Evolutionary conservation across 2,797 vertebrate genomes (phyloP), one percentile per base, ranked within the genome.

Genomic region (Danio aesculapii): DNA sequence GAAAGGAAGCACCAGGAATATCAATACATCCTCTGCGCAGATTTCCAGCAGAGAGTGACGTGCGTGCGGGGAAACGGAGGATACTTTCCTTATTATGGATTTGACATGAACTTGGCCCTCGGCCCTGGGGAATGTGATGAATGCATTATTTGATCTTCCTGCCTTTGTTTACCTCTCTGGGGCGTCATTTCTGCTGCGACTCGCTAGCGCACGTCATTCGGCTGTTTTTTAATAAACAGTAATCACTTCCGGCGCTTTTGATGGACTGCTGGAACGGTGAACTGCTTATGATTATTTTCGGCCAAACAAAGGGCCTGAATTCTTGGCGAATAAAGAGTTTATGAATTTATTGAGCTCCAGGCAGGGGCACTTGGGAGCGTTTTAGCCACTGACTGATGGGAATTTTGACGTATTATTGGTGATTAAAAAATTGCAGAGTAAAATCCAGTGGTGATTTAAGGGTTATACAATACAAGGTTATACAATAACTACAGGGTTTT

Each of bases 91-190:
- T 95, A 95, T 96, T 97, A 97, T 94, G 95, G 94, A 94, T 97
- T 96, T 97, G 97, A 98, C 97, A 97, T 95, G 95, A 95, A 95
- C 95, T 97, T 98, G 97, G 97, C 96, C 91, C 85, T 75, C 58
- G 85, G 96, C 96, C 95, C 91, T 89, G 90, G 94, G 93, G 92
- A 95, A 95, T 94, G 96, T 97, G 95, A 96, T 95, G 96, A 95
- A 96, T 97, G 97, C 96, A 98, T 96, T 96, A 97, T 98, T 96
- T 94, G 89, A 94, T 95, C 95, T 98, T 99, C 98, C 98, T 97
- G 97, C 94, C 94, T 98, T 99, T 99, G 97, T 99, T 97, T 94
- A 92, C 95, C 95, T 95, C 91, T 92, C 92, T 94, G 93, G 93
- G 95, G 95, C 93, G 90, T 93, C 92, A 85, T 79, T 83, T 30